These are phyloP conservation scores for Cyclargus thomasi DNA, from an alignment of 1,140 invertebrate species.

Conservation along the genomic window DNA sequence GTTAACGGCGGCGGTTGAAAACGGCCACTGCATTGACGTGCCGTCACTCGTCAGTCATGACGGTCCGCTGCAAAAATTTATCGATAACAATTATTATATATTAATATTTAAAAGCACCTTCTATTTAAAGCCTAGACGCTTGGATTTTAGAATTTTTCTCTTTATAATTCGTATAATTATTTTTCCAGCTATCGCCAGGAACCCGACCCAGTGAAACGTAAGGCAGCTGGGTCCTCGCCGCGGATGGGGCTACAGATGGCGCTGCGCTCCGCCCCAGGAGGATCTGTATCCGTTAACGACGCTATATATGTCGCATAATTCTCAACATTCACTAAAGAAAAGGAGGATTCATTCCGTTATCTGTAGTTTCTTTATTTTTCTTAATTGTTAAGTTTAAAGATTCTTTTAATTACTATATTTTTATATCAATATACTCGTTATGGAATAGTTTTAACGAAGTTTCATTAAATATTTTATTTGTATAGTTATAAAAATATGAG, in stretches of 20 bases:
- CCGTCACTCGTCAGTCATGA: too few relatives aligned
- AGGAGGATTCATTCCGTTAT: not conserved
- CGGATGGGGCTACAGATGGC: conserved; percentile 63
- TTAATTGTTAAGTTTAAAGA: not conserved
- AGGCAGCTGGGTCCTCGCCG: conserved; percentile 42
- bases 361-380: not conserved
- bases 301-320: conserved; percentile 49
- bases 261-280: conserved; percentile 47
- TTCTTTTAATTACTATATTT: not conserved
- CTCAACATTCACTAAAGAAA: not conserved
- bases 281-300: conserved; percentile 45
- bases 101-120: too few relatives aligned
- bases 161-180: not conserved
- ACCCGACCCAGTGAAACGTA: conserved; percentile 35
- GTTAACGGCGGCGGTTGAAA: too few relatives aligned
- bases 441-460: too few relatives aligned
- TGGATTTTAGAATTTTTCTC: too few relatives aligned
- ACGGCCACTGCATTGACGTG: too few relatives aligned
- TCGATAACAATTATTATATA: too few relatives aligned
- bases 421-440: not conserved
- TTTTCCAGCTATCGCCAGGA: conserved; percentile 52
- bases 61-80: too few relatives aligned
- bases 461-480: too few relatives aligned
- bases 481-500: too few relatives aligned
- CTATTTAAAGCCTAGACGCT: too few relatives aligned